phyloP scores from a whole-genome alignment of 2,113 vertebrate genomes.

The Amphilophus citrinellus region DNA sequence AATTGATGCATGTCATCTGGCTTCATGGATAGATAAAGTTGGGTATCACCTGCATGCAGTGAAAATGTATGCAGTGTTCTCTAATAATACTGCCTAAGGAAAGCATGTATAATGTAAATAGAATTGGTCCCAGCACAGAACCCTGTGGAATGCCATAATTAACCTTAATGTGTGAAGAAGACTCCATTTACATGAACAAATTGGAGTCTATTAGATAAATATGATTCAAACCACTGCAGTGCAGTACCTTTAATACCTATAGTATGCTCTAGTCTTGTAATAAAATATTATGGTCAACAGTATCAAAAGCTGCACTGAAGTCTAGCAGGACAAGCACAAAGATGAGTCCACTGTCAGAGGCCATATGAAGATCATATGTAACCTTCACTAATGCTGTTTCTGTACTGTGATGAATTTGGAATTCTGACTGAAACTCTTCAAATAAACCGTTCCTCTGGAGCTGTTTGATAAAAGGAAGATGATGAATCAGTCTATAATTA shows the following conservation, averaged over 20 bases:
- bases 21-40: too few relatives aligned
- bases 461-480: neutral
- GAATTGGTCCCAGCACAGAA: neutral
- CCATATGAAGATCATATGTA: neutral
- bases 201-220: too few relatives aligned
- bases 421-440: rapidly evolving
- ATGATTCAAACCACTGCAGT: too few relatives aligned
- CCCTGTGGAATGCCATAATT: neutral
- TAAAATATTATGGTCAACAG: too few relatives aligned
- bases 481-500: neutral
- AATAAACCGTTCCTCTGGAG: neutral
- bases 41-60: neutral
- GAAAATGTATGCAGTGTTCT: neutral
- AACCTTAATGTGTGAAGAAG: neutral
- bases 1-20: too few relatives aligned
- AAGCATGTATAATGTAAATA: neutral
- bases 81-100: neutral
- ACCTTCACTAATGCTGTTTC: neutral
- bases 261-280: too few relatives aligned
- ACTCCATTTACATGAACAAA: neutral
- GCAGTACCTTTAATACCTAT: too few relatives aligned
- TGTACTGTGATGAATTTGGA: neutral
- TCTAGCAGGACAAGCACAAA: too few relatives aligned
- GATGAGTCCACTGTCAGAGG: too few relatives aligned
- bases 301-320: too few relatives aligned